A percentile compares a stretch with the other conserved stretches of the same genome.
phyloP scores from a whole-genome alignment of 1,140 invertebrate genomes.

The Macrotrachela quadricornifera region DNA sequence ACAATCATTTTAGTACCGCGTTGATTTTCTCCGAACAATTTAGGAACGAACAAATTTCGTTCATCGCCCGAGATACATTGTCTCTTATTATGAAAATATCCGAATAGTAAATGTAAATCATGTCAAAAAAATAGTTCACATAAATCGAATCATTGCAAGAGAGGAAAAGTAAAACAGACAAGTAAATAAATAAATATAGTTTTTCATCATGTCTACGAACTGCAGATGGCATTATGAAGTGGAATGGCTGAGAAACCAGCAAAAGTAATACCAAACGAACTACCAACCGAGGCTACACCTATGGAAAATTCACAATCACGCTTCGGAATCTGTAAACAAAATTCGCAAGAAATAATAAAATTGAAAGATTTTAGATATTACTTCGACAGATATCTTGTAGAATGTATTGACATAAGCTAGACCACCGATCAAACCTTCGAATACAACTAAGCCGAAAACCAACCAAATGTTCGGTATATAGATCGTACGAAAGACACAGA shows the following conservation, averaged over 20 bases:
- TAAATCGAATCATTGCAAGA: too few relatives aligned
- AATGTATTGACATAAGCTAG: constrained; percentile 67
- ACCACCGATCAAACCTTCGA: constrained; percentile 59
- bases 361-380: constrained; percentile 19
- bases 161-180: too few relatives aligned
- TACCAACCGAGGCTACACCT: constrained; percentile 47
- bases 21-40: too few relatives aligned
- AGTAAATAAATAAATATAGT: too few relatives aligned
- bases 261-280: constrained; percentile 48
- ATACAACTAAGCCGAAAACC: constrained; percentile 46
- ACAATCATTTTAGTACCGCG: too few relatives aligned
- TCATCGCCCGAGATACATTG: too few relatives aligned
- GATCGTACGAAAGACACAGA: constrained; percentile 15
- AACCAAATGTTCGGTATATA: constrained; percentile 53
- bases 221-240: constrained; percentile 48
- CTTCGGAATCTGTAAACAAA: constrained; percentile 18
- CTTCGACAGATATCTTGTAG: constrained; percentile 49
- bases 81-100: too few relatives aligned
- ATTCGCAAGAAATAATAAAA: constrained; percentile 4
- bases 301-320: constrained; percentile 32
- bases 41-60: too few relatives aligned
- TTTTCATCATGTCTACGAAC: background rate
- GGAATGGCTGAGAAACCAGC: constrained; percentile 43
- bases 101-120: too few relatives aligned
- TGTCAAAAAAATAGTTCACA: too few relatives aligned